Evolutionary conservation across 2,888 invertebrate species (phyloP).

Genomic region (Noctua pronuba): DNA sequence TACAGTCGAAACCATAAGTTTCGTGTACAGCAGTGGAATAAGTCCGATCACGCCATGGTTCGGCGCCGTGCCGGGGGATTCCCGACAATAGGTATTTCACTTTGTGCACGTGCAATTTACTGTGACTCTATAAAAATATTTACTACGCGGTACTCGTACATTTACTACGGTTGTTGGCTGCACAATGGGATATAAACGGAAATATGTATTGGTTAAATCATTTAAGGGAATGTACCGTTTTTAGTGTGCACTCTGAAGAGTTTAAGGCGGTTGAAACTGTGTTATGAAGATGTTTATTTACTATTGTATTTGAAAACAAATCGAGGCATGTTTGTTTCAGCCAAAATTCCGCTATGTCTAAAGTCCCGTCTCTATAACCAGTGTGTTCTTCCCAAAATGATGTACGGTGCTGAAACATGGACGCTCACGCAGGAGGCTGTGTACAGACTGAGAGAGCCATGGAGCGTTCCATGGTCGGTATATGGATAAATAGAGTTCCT

Average conservation of each 20-base stretch:
- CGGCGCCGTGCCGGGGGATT: conserved; percentile 74
- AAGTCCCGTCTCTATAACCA: not conserved
- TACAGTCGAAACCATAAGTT: conserved; percentile 79
- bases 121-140: conserved; percentile 70
- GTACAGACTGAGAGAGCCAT: not conserved
- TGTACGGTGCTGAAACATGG: not conserved
- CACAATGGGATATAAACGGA: conserved; percentile 64
- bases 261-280: conserved; percentile 5
- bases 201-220: conserved; percentile 59
- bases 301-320: not conserved
- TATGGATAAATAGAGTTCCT: not conserved
- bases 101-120: conserved; percentile 78
- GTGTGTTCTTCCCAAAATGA: not conserved
- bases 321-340: not conserved
- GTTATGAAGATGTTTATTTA: conserved; percentile 5
- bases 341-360: not conserved
- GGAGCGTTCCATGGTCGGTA: not conserved
- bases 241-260: conserved; percentile 1
- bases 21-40: conserved; percentile 76
- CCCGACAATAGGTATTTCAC: conserved; percentile 75
- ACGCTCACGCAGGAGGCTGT: not conserved
- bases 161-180: conserved; percentile 58
- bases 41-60: conserved; percentile 79
- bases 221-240: conserved; percentile 21
- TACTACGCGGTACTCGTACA: conserved; percentile 46